Evolutionary conservation across 2,888 invertebrate genomes (phyloP).

Genomic region (Cephus pygmeus): DNA sequence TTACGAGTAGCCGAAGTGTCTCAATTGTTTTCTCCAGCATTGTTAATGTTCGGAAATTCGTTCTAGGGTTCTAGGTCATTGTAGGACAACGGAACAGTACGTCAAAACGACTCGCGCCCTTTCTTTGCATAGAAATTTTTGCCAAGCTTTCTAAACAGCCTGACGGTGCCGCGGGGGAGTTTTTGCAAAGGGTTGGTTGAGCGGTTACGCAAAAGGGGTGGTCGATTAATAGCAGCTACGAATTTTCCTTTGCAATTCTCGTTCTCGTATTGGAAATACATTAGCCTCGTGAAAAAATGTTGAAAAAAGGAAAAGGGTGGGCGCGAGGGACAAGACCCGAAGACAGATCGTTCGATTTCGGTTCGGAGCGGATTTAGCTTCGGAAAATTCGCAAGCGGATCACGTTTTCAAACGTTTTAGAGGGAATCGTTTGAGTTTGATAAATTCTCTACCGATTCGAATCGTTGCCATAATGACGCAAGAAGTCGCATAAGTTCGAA

Average conservation of each 20-base stretch:
- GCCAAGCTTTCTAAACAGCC: not conserved
- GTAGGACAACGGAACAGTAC: too few relatives aligned
- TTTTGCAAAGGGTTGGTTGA: not conserved
- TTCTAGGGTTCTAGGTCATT: too few relatives aligned
- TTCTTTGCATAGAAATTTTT: not conserved
- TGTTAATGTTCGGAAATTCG: too few relatives aligned
- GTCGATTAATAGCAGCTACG: constrained; percentile 10
- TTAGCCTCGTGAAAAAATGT: constrained; percentile 6
- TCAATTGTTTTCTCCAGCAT: too few relatives aligned
- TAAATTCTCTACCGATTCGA: constrained; percentile 31
- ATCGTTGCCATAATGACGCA: constrained; percentile 6
- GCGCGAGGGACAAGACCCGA: not conserved
- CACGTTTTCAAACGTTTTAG: constrained; percentile 40
- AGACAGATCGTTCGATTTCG: constrained; percentile 17
- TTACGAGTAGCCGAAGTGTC: too few relatives aligned
- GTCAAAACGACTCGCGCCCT: not conserved
- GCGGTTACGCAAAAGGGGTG: not conserved
- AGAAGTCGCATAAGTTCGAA: not conserved
- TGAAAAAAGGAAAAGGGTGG: not conserved
- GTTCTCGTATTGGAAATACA: constrained; percentile 13
- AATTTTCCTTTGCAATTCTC: constrained; percentile 8
- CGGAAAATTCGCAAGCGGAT: constrained; percentile 32
- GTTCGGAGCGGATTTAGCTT: not conserved
- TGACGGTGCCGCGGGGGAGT: not conserved
- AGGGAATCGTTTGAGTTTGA: constrained; percentile 37